phyloP scores from a whole-genome alignment of 2,888 invertebrate species.

The Napeogenes sylphis region DNA sequence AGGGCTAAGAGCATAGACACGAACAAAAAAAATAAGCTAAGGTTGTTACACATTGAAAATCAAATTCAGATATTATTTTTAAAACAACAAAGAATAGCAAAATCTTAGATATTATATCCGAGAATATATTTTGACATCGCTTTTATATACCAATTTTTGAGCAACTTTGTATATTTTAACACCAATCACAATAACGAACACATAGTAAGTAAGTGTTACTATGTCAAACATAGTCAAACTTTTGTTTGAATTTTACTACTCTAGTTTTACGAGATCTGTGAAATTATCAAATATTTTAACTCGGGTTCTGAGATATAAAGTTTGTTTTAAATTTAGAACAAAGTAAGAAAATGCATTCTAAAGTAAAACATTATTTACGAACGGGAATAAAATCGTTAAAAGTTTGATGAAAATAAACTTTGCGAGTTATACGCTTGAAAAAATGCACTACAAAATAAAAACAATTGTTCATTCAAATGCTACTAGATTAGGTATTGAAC shows the following conservation, averaged over 20 bases:
- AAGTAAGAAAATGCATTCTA: background rate
- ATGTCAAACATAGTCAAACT: background rate
- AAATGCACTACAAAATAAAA: constrained; percentile 1
- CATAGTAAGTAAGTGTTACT: background rate
- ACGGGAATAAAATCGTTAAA: too few species aligned
- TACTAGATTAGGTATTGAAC: background rate
- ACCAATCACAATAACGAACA: too few species aligned
- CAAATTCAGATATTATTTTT: too few species aligned
- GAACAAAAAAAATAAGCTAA: too few species aligned
- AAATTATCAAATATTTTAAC: constrained; percentile 1
- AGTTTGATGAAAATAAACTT: background rate
- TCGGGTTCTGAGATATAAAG: background rate
- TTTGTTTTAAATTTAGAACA: background rate
- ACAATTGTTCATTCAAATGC: background rate
- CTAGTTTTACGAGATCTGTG: constrained; percentile 3
- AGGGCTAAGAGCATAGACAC: too few species aligned
- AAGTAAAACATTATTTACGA: too few species aligned
- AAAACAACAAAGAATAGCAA: too few species aligned
- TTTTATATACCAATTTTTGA: background rate
- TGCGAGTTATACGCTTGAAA: background rate
- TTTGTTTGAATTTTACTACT: constrained; percentile 1
- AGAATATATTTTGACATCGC: too few species aligned
- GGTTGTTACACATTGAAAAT: too few species aligned
- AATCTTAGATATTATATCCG: too few species aligned
- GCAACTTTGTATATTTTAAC: background rate